Base-by-base conservation (phyloP, 2,113 vertebrate genomes). In the Vireo altiloquus region DNA sequence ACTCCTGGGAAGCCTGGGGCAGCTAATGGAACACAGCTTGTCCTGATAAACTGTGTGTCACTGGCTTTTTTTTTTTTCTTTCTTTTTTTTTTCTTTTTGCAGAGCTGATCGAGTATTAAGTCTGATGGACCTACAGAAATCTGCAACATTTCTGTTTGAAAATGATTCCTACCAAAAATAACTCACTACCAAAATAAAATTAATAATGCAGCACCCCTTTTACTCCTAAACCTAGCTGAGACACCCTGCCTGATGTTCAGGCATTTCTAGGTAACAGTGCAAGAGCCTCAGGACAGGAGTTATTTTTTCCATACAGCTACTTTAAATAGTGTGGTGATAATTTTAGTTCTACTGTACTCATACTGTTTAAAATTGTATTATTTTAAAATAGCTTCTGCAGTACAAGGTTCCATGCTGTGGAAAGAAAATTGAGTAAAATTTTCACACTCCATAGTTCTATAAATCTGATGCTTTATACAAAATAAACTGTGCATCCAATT, bases 261-360 rank as follows among this genome's bases (percentile, higher is more conserved):
- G 68, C 50, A 33, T 59, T 90, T 77, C 69, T 86, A 59, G 19
- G 28, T 72, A 90, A 80, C 4, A 61, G 54, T 57, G 59, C 66
- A 72, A 86, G 66, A 83, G 80, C 66, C 66, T 80, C 42, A 79
- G 90, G 88, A 70, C 59, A 90, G 21, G 9, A 72, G 28, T 28
- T 86, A 42, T 65, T 88, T 84, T 94, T 91, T 80, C 60, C 47
- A 60, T 59, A 40, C 6, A 66, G 42, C 63, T 83, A 33, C 63
- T 90, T 94, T 82, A 94, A 95, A 90, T 77, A 88, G 70, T 3
- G 6, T 20, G 23, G 42, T 33, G 54, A 16, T 90, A 92, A 92
- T 95, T 95, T 94, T 91, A 95, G 87, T 63, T 66, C 83, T 80
- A 83, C 82, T 74, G 82, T 77, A 66, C 68, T 79, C 63, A 35